Conservation (phyloP, 2,113 vertebrate species). For the Actenoides lindsayi region DNA sequence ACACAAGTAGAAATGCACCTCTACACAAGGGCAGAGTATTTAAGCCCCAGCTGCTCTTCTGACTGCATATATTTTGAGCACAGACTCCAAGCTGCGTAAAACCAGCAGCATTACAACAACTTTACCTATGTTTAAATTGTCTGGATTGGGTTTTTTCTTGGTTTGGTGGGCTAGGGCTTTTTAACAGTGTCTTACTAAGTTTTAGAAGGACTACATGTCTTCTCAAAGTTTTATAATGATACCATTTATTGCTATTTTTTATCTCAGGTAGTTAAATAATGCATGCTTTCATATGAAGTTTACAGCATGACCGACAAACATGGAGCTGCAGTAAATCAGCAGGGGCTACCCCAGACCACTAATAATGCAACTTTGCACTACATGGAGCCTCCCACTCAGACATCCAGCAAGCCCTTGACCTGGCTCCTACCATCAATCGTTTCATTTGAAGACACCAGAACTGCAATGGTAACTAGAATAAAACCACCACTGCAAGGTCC, state of each 20-base stretch:
- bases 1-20: accelerated
- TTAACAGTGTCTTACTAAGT: background rate
- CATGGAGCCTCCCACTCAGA: background rate
- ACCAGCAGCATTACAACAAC: accelerated
- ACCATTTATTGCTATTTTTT: background rate
- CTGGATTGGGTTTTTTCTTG: background rate
- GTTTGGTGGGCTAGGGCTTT: background rate
- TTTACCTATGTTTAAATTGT: background rate
- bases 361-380: background rate
- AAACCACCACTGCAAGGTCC: background rate
- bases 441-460: background rate
- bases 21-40: background rate
- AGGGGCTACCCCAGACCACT: background rate
- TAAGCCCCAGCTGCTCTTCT: background rate
- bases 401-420: background rate
- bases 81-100: background rate
- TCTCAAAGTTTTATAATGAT: background rate
- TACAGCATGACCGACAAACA: accelerated
- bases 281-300: background rate
- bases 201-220: background rate
- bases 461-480: background rate
- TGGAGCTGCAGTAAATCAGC: background rate
- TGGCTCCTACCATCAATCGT: background rate
- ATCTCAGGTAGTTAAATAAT: background rate
- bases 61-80: background rate